These are phyloP conservation scores for Drosophila albomicans DNA, from an alignment of 1,140 invertebrate species.

Conservation along the genomic window DNA sequence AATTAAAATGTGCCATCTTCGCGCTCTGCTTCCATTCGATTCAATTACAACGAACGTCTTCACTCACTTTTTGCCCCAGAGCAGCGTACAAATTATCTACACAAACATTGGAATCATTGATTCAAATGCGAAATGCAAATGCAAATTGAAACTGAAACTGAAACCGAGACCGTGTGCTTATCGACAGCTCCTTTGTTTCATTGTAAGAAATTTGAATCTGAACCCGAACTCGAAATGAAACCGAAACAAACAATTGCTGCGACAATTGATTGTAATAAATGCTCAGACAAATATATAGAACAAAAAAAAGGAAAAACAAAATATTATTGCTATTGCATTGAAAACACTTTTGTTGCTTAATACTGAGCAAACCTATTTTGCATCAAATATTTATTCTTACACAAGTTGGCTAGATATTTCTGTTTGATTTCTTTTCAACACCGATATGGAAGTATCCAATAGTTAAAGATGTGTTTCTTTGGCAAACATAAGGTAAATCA, in stretches of 20 bases:
- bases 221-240: slow-evolving; percentile 11
- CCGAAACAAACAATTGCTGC: slow-evolving; percentile 9
- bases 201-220: slow-evolving; percentile 9
- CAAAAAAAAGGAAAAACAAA: slow-evolving; percentile 1
- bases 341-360: neutral
- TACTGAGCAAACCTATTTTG: neutral
- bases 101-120: slow-evolving; percentile 10
- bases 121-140: slow-evolving; percentile 16
- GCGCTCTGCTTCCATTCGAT: neutral
- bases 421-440: neutral
- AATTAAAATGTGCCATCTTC: slow-evolving; percentile 54
- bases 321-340: neutral
- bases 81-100: neutral
- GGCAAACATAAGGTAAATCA: slow-evolving; percentile 7
- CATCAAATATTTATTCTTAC: neutral
- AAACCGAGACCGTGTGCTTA: slow-evolving; percentile 21
- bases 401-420: neutral
- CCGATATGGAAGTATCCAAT: neutral
- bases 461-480: neutral
- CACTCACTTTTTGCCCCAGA: slow-evolving; percentile 24
- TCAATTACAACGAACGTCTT: slow-evolving; percentile 45
- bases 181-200: slow-evolving; percentile 33
- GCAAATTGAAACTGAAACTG: neutral
- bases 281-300: slow-evolving; percentile 9
- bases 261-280: slow-evolving; percentile 16